Base-by-base conservation (phyloP, 2,113 vertebrate species). In the Camelus dromedarius region DNA sequence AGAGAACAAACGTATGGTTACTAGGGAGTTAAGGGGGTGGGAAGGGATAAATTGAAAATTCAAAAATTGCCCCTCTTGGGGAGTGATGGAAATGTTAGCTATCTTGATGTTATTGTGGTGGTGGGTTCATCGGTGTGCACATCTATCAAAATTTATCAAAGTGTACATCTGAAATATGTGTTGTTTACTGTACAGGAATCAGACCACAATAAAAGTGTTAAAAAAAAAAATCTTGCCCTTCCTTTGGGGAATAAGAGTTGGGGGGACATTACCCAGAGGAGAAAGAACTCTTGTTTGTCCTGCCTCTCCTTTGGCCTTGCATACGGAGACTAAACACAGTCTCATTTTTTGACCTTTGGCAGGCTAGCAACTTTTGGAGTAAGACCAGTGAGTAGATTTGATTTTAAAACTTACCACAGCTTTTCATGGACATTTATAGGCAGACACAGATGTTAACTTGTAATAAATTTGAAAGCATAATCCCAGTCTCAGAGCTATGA, bases 351-450 rank as follows among this genome's bases (percentile, higher is more conserved):
- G n/a, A 48, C 30, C 75, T 8, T 15, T 13, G 24, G 26, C 30
- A 92, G 16, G 5, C 22, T 73, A 75, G 19, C 19, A 5, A 73
- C 18, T 89, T 75, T 80, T 75, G 69, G 84, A 96, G 42, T 60
- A 81, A 92, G 15, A 95, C 48, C 67, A 89, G 72, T 76, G 46
- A 92, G 62, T 64, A 92, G 86, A 80, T 89, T 35, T 89, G 32
- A 96, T 93, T 93, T 94, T 93, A 32, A 86, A 91, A 93, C 35
- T 89, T 24, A 80, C 35, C 42, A 54, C 19, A 48, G 79, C n/a
- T 89, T 90, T 72, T 72, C 48, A 56, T 15, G 69, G 62, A 67
- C 80, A 69, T 93, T 96, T 93, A 77, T 46, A 73, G 60, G 66
- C 73, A 73, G 77, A 60, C 72, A 82, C 72, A 97, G 62, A 96